Base-by-base conservation (phyloP, 2,113 vertebrate genomes). In the Columba livia region DNA sequence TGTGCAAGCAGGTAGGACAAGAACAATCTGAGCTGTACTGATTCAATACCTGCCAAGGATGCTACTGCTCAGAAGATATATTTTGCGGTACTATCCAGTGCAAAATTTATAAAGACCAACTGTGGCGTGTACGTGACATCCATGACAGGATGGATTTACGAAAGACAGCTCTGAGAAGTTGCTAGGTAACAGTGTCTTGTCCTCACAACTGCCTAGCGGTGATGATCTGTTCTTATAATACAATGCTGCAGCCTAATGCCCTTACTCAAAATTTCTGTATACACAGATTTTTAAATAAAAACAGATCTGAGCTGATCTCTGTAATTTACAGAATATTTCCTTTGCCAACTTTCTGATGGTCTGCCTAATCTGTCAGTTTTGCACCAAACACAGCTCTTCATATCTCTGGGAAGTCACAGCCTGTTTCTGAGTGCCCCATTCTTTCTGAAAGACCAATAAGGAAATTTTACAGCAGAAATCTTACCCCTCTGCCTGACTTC, bases 171-270 rank as follows among this genome's bases (percentile, higher is more conserved):
- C 67, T 84, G 48, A 82, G 67, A 92, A 93, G 92, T 88, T 97
- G 94, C 92, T 96, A 94, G 93, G 95, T 93, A 88, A 96, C 93
- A 42, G 60, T 88, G 85, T 57, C 88, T 79, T 92, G 79, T 90
- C 90, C 60, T 94, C 56, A 74, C 56, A 82, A 29, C 64, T 10
- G 7, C 79, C 18, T 38, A 84, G 36, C 23, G 44, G 32, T 62
- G 53, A 71, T 82, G 20, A 61, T 94, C 83, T 86, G 32, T 74
- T 94, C 69, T 90, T 40, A 38, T 17, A 51, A 62, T 70, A 47
- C 28, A 61, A 40, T 5, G 5, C 85, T 96, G 58, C 85, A 90
- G 79, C 60, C 48, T 79, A 57, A 85, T 70, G 69, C 54, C 74
- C 42, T 77, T 93, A 47, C 51, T 95, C 34, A 66, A 83, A 88